Evolutionary conservation across 2,888 invertebrate species (phyloP).

Genomic region (Megamerina dolium): DNA sequence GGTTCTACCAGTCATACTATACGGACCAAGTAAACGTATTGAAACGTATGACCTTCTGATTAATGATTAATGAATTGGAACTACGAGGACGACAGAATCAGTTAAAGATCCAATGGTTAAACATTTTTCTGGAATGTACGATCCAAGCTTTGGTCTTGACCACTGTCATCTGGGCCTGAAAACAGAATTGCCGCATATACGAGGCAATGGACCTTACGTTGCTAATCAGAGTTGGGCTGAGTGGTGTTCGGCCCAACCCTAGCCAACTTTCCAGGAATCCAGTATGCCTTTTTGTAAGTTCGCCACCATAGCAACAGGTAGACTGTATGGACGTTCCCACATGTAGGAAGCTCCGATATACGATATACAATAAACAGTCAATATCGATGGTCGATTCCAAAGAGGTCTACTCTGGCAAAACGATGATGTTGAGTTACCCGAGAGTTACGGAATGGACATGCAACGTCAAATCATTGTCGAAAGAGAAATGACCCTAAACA

Average conservation of each 20-base stretch:
- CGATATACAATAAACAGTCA: too few species aligned
- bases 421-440: slow-evolving; percentile 11
- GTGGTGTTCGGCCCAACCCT: slow-evolving; percentile 3
- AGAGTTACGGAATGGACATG: slow-evolving; percentile 12
- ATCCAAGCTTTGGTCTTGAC: neutral
- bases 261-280: neutral
- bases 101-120: slow-evolving; percentile 20
- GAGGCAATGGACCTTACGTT: neutral
- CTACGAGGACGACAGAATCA: slow-evolving; percentile 12
- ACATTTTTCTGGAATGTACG: neutral
- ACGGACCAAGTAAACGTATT: slow-evolving; percentile 8
- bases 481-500: slow-evolving; percentile 9
- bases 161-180: slow-evolving; percentile 1
- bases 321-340: neutral
- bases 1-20: too few species aligned
- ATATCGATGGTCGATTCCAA: slow-evolving; percentile 8
- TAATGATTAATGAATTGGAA: slow-evolving; percentile 6
- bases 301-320: neutral
- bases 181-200: neutral
- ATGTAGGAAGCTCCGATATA: too few species aligned
- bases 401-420: slow-evolving; percentile 13
- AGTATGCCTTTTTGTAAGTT: neutral
- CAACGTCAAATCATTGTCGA: slow-evolving; percentile 12
- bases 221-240: too few species aligned
- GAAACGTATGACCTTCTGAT: slow-evolving; percentile 11